Conservation (phyloP, 2,797 vertebrate genomes). For the Esox lucius region DNA sequence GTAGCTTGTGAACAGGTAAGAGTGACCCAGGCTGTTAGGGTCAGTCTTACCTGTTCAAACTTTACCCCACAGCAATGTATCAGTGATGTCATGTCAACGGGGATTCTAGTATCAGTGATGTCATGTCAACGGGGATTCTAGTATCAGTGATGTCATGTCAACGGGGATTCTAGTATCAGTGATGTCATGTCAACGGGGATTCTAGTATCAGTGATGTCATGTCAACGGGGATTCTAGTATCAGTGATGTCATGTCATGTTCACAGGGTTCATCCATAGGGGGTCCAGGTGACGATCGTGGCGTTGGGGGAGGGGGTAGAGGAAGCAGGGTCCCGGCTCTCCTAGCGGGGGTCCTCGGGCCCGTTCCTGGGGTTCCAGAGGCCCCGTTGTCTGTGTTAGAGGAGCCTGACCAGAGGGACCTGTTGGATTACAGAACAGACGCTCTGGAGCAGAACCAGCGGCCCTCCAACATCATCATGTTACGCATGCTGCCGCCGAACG, state of each 20-base stretch:
- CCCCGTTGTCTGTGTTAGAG: constrained; percentile 43
- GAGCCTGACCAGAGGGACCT: constrained; percentile 85
- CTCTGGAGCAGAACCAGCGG: constrained; percentile 77
- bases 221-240: background rate
- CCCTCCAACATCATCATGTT: constrained; percentile 95
- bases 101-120: too few relatives aligned
- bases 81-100: too few relatives aligned
- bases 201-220: constrained; percentile 16
- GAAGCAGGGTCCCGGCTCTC: constrained; percentile 1
- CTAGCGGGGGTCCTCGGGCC: constrained; percentile 40
- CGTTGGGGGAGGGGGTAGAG: constrained; percentile 48
- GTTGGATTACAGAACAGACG: constrained; percentile 83
- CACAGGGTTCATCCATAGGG: constrained; percentile 58
- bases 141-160: too few relatives aligned
- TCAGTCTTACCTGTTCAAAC: too few relatives aligned
- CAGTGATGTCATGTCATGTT: constrained; percentile 2
- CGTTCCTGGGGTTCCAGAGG: constrained; percentile 43
- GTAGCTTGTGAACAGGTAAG: too few relatives aligned
- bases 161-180: too few relatives aligned
- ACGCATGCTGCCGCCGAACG: constrained; percentile 87
- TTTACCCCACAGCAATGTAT: too few relatives aligned
- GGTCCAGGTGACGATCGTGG: background rate
- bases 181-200: constrained; percentile 30
- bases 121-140: too few relatives aligned
- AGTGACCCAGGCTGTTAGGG: too few relatives aligned